phyloP scores from a whole-genome alignment of 2,113 vertebrate species.

The Charina bottae region DNA sequence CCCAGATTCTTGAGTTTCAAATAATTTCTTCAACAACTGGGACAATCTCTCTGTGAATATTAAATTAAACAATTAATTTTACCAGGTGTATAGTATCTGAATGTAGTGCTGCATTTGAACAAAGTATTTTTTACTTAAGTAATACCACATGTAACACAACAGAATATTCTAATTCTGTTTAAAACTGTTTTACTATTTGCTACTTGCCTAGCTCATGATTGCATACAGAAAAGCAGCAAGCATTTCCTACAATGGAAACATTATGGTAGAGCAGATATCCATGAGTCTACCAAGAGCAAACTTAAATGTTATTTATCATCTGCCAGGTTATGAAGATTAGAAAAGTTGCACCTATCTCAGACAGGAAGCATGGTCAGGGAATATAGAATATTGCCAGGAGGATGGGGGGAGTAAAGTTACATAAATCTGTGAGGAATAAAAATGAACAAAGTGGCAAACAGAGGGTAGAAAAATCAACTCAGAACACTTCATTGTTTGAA shows the following conservation, averaged over 20 bases:
- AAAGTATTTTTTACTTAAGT: neutral
- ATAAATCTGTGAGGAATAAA: neutral
- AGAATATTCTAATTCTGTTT: neutral
- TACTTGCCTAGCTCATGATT: neutral
- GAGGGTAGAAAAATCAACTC: neutral
- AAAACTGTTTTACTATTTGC: neutral
- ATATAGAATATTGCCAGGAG: neutral
- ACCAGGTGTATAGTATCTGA: constrained; percentile 12
- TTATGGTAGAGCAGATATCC: neutral
- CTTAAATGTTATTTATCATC: neutral
- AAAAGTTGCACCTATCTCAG: neutral
- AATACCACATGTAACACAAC: neutral
- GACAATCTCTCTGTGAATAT: constrained; percentile 89
- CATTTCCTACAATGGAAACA: neutral
- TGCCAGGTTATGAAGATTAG: neutral
- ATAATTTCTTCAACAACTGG: constrained; percentile 96
- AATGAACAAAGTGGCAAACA: neutral
- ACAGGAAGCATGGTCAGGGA: neutral
- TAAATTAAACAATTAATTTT: constrained; percentile 39
- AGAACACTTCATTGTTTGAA: neutral
- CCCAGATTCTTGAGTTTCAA: constrained; percentile 98
- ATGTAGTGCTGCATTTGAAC: neutral
- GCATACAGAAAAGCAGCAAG: no score
- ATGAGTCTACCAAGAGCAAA: neutral
- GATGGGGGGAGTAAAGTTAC: neutral